phyloP scores from a whole-genome alignment of 2,888 invertebrate genomes.

The Aphodius sticticus region DNA sequence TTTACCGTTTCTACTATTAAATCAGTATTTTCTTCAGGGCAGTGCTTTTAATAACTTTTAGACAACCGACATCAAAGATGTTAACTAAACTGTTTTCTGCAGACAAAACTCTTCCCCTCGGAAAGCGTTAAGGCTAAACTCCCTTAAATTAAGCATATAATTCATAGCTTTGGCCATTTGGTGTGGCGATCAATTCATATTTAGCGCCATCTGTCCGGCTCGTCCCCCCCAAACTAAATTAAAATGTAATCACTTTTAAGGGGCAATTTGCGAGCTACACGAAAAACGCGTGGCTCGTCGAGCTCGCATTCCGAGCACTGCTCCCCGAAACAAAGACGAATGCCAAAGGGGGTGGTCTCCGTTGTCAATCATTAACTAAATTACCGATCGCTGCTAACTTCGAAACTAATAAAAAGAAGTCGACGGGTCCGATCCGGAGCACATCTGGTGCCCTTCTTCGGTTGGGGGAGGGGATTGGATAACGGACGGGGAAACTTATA shows the following conservation, averaged over 20 bases:
- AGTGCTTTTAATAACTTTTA: too few species aligned
- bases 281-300: background rate
- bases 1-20: background rate
- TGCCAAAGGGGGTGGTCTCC: background rate
- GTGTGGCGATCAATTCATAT: conserved; percentile 19
- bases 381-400: conserved; percentile 18
- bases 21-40: too few species aligned
- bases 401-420: conserved; percentile 21
- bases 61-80: too few species aligned
- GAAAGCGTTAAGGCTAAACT: conserved; percentile 4
- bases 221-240: conserved; percentile 18
- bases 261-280: conserved; percentile 11
- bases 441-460: conserved; percentile 4
- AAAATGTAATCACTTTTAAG: conserved; percentile 24
- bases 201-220: conserved; percentile 22
- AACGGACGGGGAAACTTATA: conserved; percentile 4
- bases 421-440: background rate
- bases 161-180: conserved; percentile 4
- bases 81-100: background rate
- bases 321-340: background rate
- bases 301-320: background rate
- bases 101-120: background rate
- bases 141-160: conserved; percentile 4
- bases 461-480: background rate
- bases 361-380: conserved; percentile 25